These are phyloP conservation scores for Acomys russatus DNA, from an alignment of 2,797 vertebrate genomes.

Conservation along the genomic window DNA sequence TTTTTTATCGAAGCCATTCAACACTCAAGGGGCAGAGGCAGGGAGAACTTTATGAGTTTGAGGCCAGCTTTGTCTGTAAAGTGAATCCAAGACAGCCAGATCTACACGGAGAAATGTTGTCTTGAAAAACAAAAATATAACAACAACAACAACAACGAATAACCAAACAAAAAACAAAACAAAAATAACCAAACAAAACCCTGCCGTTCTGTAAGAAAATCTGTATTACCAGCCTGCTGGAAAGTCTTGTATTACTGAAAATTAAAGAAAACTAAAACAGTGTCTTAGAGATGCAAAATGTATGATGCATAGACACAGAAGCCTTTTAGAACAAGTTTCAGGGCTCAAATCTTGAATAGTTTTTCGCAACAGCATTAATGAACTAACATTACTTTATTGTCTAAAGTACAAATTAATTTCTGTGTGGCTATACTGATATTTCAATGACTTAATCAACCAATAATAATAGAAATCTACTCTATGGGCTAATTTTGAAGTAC, in stretches of 20 bases:
- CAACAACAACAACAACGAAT: no score
- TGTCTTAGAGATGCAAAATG: rapidly evolving
- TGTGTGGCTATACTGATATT: not conserved
- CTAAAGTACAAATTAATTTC: not conserved
- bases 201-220: not conserved
- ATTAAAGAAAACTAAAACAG: not conserved
- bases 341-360: not conserved
- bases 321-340: not conserved
- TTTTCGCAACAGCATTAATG: not conserved
- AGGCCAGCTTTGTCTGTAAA: no score
- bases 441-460: not conserved
- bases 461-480: not conserved
- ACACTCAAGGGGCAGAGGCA: no score
- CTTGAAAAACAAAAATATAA: no score
- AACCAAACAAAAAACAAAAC: no score
- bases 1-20: no score
- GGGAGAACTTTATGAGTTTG: no score
- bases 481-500: not conserved
- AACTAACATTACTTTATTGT: not conserved
- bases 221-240: not conserved
- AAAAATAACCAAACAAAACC: not conserved
- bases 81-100: no score
- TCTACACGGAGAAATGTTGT: no score
- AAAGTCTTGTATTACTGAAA: not conserved
- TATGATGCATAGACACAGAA: not conserved